phyloP scores from a whole-genome alignment of 2,797 vertebrate species.

The Acestrorhynchus altus region DNA sequence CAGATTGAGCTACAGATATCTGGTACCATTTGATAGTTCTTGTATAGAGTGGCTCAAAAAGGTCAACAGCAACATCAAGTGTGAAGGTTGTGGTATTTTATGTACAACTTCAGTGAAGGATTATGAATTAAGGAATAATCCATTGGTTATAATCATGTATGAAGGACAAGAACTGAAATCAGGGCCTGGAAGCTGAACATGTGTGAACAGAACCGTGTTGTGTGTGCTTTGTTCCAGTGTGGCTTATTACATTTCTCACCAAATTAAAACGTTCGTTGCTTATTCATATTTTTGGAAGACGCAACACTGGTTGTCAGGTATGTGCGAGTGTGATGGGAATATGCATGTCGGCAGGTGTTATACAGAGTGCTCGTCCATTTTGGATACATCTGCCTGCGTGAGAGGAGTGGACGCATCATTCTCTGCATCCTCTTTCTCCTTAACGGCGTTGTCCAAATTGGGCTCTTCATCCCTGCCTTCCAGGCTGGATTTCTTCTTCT shows the following conservation, averaged over 20 bases:
- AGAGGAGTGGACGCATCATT: conserved; percentile 40
- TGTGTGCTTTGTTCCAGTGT: background rate
- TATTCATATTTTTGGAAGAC: conserved; percentile 25
- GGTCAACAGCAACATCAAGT: background rate
- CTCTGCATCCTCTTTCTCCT: conserved; percentile 64
- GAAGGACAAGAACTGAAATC: background rate
- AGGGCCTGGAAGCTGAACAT: background rate
- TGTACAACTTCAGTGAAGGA: background rate
- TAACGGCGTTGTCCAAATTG: conserved; percentile 66
- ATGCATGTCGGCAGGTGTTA: conserved; percentile 45
- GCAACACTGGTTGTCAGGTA: background rate
- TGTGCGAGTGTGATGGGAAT: background rate
- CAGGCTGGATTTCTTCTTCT: conserved; percentile 64
- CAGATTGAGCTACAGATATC: background rate
- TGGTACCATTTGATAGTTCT: background rate
- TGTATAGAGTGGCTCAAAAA: background rate
- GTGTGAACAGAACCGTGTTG: background rate
- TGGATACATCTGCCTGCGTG: conserved; percentile 61
- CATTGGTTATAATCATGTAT: background rate
- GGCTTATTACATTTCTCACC: background rate
- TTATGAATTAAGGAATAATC: background rate
- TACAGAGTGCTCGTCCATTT: conserved; percentile 73
- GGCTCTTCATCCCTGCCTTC: conserved; percentile 80
- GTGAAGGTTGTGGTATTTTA: background rate
- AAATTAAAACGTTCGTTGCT: background rate